Evolutionary conservation across 1,140 invertebrate species (phyloP).

Genomic region (Drosophila nigromelanica): DNA sequence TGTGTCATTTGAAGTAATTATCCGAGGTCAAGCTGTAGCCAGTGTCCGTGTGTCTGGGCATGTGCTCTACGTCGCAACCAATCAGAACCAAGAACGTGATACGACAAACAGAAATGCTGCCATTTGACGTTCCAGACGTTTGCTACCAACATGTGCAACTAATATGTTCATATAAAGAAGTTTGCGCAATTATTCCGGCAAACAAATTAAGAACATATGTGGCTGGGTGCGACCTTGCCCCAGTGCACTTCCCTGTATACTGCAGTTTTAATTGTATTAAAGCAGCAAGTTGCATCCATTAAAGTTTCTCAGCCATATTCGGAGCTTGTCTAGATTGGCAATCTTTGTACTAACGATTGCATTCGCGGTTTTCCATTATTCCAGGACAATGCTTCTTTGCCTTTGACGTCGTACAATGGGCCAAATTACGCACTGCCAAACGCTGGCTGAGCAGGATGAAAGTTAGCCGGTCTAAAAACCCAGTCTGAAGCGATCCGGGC

Average conservation of each 20-base stretch:
- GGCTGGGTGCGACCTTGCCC: constrained; percentile 16
- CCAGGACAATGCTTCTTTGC: constrained; percentile 11
- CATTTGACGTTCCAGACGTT: background rate
- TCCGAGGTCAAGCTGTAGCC: constrained; percentile 47
- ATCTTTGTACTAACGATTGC: constrained; percentile 10
- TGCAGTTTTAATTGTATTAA: constrained; percentile 43
- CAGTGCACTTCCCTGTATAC: constrained; percentile 2
- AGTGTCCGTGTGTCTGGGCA: background rate
- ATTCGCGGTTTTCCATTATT: constrained; percentile 30
- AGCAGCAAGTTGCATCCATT: constrained; percentile 37
- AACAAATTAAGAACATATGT: constrained; percentile 54
- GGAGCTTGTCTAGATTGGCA: constrained; percentile 12
- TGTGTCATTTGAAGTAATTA: constrained; percentile 62
- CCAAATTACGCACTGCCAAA: constrained; percentile 21
- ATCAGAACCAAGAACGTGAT: constrained; percentile 29
- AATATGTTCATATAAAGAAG: constrained; percentile 41
- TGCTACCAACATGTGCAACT: constrained; percentile 44
- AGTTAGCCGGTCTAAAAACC: constrained; percentile 2
- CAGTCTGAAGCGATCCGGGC: constrained; percentile 14
- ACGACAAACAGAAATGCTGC: constrained; percentile 21
- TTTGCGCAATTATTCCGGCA: constrained; percentile 52
- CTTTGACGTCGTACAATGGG: constrained; percentile 32
- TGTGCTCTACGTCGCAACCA: constrained; percentile 11
- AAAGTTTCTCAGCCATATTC: constrained; percentile 27
- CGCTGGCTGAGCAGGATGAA: background rate